Base-by-base conservation (phyloP, 2,888 invertebrate species). In the Sphecodes monilicornis region DNA sequence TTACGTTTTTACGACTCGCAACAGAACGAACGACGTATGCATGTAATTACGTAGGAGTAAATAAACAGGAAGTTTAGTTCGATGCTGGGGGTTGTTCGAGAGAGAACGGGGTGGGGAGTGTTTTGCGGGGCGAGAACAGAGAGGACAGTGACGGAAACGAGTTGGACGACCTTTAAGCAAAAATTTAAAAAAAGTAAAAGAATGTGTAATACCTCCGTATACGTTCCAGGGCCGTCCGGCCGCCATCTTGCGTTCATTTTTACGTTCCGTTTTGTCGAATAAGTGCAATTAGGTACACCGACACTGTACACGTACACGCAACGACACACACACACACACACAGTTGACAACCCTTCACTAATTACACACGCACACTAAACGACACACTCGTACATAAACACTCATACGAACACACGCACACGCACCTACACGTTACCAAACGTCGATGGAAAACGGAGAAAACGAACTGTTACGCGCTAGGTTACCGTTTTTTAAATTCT, bases 251-350 rank as follows among this genome's bases (percentile, higher is more conserved):
- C 89, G 93, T 94, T 94, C 94, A 91, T 89, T 92, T 93, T 93
- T 93, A 91, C 90, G 93, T 94, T 94, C 91, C 92, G 93, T 94
- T 94, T 94, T 91, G 89, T 94, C 94, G 93, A 93, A 94, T 94
- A 94, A 94, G 94, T 94, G 94, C 94, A 94, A 94, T 94, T 94
- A 94, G 94, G 93, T 94, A 94, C 92, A 93, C 92, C 86, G 86
- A 91, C 90, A 78, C 84, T 88, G 81, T 72, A 80, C 87, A 85
- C 86, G 70, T 50, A 43, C 83, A 29, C 60, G n/a, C 86, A 89
- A 85, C 60, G n/a, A 84, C 75, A 72, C 64, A 73, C 32, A 75
- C 57, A 74, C 11, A 39, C 46, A 26, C 36, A 16, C 84, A 60
- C 16, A n/a, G n/a, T n/a, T n/a, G n/a, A 84, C 72, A 72, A 85